These are phyloP conservation scores for Oncorhynchus kisutch DNA, from an alignment of 2,113 vertebrate species.

Conservation along the genomic window DNA sequence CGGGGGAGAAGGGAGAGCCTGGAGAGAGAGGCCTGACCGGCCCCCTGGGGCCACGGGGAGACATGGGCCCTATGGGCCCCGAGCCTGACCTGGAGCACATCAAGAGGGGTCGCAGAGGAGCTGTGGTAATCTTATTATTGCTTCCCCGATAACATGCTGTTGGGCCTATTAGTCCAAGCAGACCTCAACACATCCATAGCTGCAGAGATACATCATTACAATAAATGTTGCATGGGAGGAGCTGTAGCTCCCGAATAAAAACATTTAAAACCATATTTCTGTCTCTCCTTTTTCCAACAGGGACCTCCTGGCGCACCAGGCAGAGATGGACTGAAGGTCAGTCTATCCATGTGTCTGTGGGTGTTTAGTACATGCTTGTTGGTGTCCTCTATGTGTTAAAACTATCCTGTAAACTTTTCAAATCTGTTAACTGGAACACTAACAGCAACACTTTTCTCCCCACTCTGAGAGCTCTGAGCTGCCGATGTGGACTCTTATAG, in stretches of 20 bases:
- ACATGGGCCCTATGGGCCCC: constrained; percentile 77
- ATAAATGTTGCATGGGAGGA: too few species aligned
- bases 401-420: background rate
- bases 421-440: background rate
- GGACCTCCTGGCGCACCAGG: constrained; percentile 73
- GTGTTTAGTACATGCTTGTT: background rate
- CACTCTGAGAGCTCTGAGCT: background rate
- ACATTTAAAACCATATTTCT: background rate
- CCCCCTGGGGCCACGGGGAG: constrained; percentile 66
- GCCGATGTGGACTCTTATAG: background rate
- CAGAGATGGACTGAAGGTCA: constrained; percentile 75
- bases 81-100: constrained; percentile 72
- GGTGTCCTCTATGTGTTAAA: background rate
- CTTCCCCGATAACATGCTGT: background rate
- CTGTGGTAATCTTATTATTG: constrained; percentile 65
- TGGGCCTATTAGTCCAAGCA: background rate
- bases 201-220: too few species aligned
- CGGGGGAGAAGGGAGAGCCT: constrained; percentile 65
- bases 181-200: background rate
- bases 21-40: constrained; percentile 63
- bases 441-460: background rate
- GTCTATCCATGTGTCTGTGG: constrained; percentile 3
- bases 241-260: too few species aligned
- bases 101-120: constrained; percentile 74
- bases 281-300: constrained; percentile 46